Percentiles rank a stretch among this genome's conserved stretches.
Evolutionary conservation across 2,113 vertebrate genomes (phyloP).

Genomic region (Tenrec ecaudatus): DNA sequence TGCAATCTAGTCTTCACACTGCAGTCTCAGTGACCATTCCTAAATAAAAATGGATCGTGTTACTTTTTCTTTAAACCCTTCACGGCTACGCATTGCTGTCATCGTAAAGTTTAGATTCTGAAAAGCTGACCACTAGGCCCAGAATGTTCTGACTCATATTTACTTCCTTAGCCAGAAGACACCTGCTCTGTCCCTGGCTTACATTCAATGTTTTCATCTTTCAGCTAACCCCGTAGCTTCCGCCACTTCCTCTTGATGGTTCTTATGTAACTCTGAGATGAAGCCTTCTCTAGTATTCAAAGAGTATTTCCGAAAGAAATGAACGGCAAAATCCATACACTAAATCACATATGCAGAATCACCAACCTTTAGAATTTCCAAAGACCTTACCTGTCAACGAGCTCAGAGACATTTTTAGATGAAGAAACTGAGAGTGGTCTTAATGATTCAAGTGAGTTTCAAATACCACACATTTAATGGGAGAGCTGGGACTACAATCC

Average conservation of each 20-base stretch:
- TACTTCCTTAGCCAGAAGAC: background rate
- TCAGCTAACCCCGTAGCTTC: background rate
- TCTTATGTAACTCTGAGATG: background rate
- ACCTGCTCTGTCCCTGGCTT: background rate
- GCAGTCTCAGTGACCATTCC: background rate
- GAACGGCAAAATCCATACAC: background rate
- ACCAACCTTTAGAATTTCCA: slow-evolving; percentile 27
- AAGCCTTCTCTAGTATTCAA: slow-evolving; percentile 3
- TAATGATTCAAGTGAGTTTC: slow-evolving; percentile 23
- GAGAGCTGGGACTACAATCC: background rate
- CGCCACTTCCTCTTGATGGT: background rate
- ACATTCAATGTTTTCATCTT: background rate
- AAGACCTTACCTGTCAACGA: background rate
- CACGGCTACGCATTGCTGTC: background rate
- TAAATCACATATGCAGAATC: background rate
- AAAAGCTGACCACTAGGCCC: background rate
- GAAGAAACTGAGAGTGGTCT: background rate
- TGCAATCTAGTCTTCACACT: background rate
- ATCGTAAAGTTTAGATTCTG: slow-evolving; percentile 23
- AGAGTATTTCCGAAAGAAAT: slow-evolving; percentile 22
- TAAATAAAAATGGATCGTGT: slow-evolving; percentile 31
- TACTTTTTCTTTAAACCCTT: background rate
- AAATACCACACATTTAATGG: background rate
- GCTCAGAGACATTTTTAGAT: slow-evolving; percentile 26
- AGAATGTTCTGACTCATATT: background rate